Percentiles rank a stretch among this genome's conserved stretches.
Evolutionary conservation across 2,888 invertebrate genomes (phyloP).

Genomic region (Agrenia bidenticulata): DNA sequence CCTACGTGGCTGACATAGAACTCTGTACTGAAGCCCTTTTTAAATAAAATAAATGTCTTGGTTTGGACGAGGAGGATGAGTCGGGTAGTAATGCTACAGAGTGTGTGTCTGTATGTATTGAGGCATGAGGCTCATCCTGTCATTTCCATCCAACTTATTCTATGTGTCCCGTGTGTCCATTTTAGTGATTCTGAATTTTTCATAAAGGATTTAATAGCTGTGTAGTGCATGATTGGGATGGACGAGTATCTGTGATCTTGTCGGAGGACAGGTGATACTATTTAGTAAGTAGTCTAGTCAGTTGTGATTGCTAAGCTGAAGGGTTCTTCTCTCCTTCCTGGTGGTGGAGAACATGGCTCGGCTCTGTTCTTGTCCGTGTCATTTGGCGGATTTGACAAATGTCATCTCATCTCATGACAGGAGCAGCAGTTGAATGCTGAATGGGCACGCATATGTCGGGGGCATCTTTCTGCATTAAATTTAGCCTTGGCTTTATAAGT

Average conservation of each 20-base stretch:
- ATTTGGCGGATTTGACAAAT: constrained; percentile 9
- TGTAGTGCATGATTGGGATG: too few species aligned
- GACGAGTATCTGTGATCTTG: background rate
- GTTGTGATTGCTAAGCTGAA: background rate
- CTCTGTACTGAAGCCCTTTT: background rate
- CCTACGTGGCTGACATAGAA: too few species aligned
- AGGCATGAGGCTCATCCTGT: too few species aligned
- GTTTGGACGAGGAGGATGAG: background rate
- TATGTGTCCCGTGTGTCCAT: too few species aligned
- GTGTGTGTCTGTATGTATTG: too few species aligned
- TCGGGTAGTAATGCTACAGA: background rate
- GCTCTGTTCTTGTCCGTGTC: background rate
- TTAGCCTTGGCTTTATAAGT: constrained; percentile 6
- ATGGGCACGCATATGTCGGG: constrained; percentile 1
- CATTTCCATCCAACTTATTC: too few species aligned
- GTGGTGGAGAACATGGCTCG: background rate
- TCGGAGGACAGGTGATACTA: constrained; percentile 7
- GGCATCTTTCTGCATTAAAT: background rate
- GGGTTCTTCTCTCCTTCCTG: background rate
- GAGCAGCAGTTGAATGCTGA: background rate
- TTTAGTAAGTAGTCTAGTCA: background rate
- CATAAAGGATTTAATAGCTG: too few species aligned
- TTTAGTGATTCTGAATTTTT: too few species aligned
- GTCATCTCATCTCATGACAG: constrained; percentile 1
- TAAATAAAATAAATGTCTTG: background rate